Percentiles rank a stretch among this genome's conserved stretches.
Conservation (phyloP, 2,888 invertebrate species). For the Drosophila testacea region DNA sequence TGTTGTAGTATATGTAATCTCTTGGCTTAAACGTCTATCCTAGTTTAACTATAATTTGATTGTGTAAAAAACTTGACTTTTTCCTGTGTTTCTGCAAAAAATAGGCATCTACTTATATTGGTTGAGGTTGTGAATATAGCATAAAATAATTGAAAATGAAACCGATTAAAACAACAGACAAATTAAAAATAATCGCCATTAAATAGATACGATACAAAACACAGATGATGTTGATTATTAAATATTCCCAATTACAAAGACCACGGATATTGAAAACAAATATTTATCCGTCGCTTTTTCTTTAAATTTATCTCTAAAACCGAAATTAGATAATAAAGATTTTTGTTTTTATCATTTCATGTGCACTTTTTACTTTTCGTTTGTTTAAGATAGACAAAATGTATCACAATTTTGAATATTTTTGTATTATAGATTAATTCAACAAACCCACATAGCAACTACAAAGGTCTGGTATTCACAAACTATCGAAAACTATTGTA, state of each 20-base stretch:
- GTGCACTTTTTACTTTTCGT: constrained; percentile 46
- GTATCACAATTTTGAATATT: constrained; percentile 75
- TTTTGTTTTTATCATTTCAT: constrained; percentile 28
- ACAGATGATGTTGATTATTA: constrained; percentile 26
- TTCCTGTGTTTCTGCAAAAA: constrained; percentile 14
- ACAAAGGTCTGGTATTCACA: constrained; percentile 81
- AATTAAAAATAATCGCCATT: constrained; percentile 23
- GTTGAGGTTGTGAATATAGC: not conserved
- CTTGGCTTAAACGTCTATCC: constrained; percentile 46
- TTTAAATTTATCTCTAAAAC: constrained; percentile 27
- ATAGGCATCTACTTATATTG: not conserved
- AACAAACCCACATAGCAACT: constrained; percentile 49
- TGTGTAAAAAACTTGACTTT: constrained; percentile 37
- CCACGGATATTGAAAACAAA: constrained; percentile 69
- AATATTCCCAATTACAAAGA: constrained; percentile 11
- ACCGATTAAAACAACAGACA: constrained; percentile 21
- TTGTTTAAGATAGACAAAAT: constrained; percentile 67
- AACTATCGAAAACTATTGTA: constrained; percentile 66
- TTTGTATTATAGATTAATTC: constrained; percentile 45
- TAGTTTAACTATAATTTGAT: constrained; percentile 38
- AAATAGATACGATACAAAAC: constrained; percentile 28
- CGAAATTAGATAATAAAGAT: constrained; percentile 27
- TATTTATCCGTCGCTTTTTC: constrained; percentile 59
- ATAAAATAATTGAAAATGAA: constrained; percentile 18
- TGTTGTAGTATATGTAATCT: constrained; percentile 56